Evolutionary conservation across 2,113 vertebrate genomes (phyloP).

Genomic region (Hyperoodon ampullatus): DNA sequence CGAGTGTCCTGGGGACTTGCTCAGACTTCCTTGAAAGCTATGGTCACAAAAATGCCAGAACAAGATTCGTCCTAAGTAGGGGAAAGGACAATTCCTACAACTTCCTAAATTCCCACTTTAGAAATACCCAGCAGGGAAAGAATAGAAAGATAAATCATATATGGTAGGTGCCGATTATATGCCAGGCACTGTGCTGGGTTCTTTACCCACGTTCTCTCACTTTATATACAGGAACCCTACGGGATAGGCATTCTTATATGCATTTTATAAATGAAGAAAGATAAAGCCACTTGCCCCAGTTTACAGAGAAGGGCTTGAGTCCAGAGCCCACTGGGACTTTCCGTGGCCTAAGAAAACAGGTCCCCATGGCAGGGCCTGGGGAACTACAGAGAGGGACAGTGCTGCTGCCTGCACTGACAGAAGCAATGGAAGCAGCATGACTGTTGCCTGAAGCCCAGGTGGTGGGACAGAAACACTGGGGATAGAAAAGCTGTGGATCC

Average conservation of each 20-base stretch:
- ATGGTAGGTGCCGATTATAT: background rate
- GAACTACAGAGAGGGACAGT: too few species aligned
- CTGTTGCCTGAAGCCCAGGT: accelerated
- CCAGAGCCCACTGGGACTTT: background rate
- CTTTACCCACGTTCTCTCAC: background rate
- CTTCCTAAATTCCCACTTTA: too few species aligned
- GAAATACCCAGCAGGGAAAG: background rate
- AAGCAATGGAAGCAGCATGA: background rate
- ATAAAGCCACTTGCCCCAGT: background rate
- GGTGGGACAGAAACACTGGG: too few species aligned
- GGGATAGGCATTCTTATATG: background rate
- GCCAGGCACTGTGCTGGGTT: background rate
- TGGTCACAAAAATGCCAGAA: background rate
- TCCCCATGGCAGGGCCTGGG: background rate
- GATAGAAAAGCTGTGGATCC: background rate
- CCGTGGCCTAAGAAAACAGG: background rate
- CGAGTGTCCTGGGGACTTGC: background rate
- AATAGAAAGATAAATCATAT: background rate
- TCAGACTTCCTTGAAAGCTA: background rate
- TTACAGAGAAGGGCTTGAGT: background rate
- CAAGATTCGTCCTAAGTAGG: background rate
- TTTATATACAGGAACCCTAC: background rate
- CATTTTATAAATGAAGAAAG: background rate
- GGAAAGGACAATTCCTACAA: background rate
- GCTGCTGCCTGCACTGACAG: background rate